Percentiles rank a stretch among this genome's conserved stretches.
Evolutionary conservation across 2,113 vertebrate genomes (phyloP).

Genomic region (Heptranchias perlo): DNA sequence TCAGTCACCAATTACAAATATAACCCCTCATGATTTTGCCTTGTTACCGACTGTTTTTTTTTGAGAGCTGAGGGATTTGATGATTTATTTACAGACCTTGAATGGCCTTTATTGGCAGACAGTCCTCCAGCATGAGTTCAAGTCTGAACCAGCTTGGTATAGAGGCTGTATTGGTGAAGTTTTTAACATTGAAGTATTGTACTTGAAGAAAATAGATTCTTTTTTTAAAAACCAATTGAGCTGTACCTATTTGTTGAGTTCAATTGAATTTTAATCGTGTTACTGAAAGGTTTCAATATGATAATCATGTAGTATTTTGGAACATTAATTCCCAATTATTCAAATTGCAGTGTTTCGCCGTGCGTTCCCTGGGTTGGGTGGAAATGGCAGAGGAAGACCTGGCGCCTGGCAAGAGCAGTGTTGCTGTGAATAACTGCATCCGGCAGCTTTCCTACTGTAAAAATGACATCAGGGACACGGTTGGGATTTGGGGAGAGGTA

Average conservation of each 20-base stretch:
- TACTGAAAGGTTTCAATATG: neutral
- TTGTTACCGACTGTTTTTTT: neutral
- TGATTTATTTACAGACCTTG: neutral
- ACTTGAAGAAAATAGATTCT: neutral
- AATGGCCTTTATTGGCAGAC: neutral
- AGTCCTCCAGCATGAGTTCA: neutral
- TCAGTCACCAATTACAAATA: neutral
- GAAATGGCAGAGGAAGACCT: constrained; percentile 92
- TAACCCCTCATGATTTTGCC: neutral
- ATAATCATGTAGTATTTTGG: neutral
- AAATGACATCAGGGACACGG: constrained; percentile 90
- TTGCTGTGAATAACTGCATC: constrained; percentile 91
- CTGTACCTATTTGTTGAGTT: neutral
- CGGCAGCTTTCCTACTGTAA: constrained; percentile 94
- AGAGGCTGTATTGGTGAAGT: neutral
- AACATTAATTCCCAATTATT: neutral
- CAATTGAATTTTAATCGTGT: neutral
- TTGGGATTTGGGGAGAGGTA: constrained; percentile 95
- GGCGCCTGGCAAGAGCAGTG: constrained; percentile 79
- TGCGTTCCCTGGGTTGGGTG: constrained; percentile 91
- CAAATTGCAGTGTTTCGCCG: constrained; percentile 74
- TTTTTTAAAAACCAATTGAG: neutral
- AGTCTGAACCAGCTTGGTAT: neutral
- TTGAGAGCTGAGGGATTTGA: neutral
- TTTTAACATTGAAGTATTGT: neutral